phyloP scores from a whole-genome alignment of 2,888 invertebrate genomes.

The Macrophya alboannulata region DNA sequence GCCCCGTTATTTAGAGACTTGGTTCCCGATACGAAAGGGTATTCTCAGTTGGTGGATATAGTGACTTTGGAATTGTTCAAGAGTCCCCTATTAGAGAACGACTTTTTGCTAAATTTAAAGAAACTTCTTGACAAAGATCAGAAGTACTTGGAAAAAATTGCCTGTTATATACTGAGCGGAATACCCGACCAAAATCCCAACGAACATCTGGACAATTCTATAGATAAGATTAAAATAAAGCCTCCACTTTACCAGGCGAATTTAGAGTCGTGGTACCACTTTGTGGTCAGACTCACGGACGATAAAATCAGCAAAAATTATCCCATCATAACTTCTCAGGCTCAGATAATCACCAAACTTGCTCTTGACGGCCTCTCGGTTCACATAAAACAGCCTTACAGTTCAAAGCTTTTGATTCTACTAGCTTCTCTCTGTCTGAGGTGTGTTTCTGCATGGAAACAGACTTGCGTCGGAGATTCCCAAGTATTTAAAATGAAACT shows the following conservation, averaged over 20 bases:
- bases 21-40: conserved; percentile 72
- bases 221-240: conserved; percentile 58
- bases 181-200: conserved; percentile 57
- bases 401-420: conserved; percentile 72
- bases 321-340: conserved; percentile 68
- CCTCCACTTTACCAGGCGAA: conserved; percentile 74
- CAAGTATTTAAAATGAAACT: conserved; percentile 68
- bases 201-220: conserved; percentile 33
- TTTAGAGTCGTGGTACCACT: conserved; percentile 77
- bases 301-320: conserved; percentile 71
- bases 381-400: conserved; percentile 69
- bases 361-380: conserved; percentile 72
- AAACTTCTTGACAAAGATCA: conserved; percentile 73
- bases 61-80: conserved; percentile 78
- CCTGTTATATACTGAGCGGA: conserved; percentile 70
- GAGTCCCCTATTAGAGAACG: conserved; percentile 72
- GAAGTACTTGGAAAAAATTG: conserved; percentile 72
- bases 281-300: conserved; percentile 77
- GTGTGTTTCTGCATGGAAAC: conserved; percentile 74
- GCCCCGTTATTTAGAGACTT: conserved; percentile 75
- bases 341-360: conserved; percentile 70
- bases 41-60: conserved; percentile 77
- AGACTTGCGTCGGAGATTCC: conserved; percentile 71
- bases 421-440: conserved; percentile 75
- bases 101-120: conserved; percentile 73